Percentiles rank a stretch among this genome's conserved stretches.
phyloP scores from a whole-genome alignment of 2,888 invertebrate species.

The Pandemis corylana region DNA sequence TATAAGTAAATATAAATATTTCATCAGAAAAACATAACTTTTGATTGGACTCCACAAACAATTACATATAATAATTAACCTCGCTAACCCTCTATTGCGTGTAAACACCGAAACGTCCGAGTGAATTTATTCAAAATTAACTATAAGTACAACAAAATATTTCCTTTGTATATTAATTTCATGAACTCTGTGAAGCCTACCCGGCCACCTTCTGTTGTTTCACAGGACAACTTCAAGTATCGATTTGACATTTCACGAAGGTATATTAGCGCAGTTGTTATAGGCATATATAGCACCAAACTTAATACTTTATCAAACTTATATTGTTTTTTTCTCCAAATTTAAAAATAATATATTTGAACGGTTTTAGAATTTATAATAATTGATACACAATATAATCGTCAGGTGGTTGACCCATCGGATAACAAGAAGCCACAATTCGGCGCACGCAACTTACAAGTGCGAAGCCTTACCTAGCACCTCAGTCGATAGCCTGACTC shows the following conservation, averaged over 20 bases:
- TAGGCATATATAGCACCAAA: background rate
- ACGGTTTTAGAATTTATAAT: background rate
- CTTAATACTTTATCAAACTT: background rate
- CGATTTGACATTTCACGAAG: conserved; percentile 46
- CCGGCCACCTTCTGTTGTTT: conserved; percentile 20
- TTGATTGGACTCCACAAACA: conserved; percentile 6
- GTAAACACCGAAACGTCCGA: conserved; percentile 21
- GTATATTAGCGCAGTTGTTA: conserved; percentile 17
- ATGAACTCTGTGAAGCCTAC: conserved; percentile 15
- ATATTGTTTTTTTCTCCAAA: background rate
- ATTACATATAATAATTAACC: conserved; percentile 7
- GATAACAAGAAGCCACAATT: conserved; percentile 73
- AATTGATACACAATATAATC: background rate
- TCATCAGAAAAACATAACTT: conserved; percentile 12
- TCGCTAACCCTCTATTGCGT: conserved; percentile 13
- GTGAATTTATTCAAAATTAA: conserved; percentile 24
- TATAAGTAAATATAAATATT: background rate
- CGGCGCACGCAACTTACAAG: conserved; percentile 63
- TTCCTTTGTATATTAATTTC: conserved; percentile 28
- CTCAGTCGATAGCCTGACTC: conserved; percentile 64
- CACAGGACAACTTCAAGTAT: conserved; percentile 26
- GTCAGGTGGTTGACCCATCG: conserved; percentile 56
- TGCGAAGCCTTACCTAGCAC: conserved; percentile 71
- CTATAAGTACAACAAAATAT: conserved; percentile 17
- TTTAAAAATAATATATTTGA: background rate